Base-by-base conservation (phyloP, 2,888 invertebrate genomes). In the Hymenopus coronatus region DNA sequence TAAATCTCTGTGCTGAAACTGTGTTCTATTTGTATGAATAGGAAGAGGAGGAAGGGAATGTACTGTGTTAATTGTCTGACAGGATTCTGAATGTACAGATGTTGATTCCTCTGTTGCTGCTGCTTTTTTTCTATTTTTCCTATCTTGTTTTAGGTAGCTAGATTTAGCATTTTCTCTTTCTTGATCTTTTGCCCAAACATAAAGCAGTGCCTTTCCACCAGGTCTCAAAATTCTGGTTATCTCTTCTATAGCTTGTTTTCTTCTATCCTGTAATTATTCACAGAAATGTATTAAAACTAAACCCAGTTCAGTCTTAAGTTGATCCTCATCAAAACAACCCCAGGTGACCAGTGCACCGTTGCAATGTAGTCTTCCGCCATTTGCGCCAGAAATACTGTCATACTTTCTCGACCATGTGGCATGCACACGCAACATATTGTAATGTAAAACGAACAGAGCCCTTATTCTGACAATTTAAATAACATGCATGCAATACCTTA, bases 151-250 rank as follows among this genome's bases (percentile, higher is more conserved):
- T 40, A 97, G 93, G 92, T 97, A 98, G 88, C 95, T 95, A 0
- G 97, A 96, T 91, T 96, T 95, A 88, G 94, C 93, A 28, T 94
- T 94, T 84, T 96, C 94, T 90, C 94, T 95, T 3, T 94, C 94
- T 93, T 99, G 99, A 92, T 98, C 97, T 93, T 97, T 97, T 0
- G 99, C 98, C 99, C 99, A 99, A 0, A 99, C 99, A 91, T 99
- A 99, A 90, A 99, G 96, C 8, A 99, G 94, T 3, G 97, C 97
- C 90, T 94, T 94, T 0, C 99, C 99, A 0, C 95, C 96, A 0
- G 94, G 92, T n/a, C 95, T 94, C 9, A 99, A 94, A 1, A 98
- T 93, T 25, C 98, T 94, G 0, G 96, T 93, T 91, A 99, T 96
- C 92, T 98, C 98, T 28, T 93, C 92, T 25, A 99, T 92, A 0